Evolutionary conservation across 2,888 invertebrate genomes (phyloP), one percentile per base, ranked within the genome.

Genomic region (Chloroclystis v-ata): DNA sequence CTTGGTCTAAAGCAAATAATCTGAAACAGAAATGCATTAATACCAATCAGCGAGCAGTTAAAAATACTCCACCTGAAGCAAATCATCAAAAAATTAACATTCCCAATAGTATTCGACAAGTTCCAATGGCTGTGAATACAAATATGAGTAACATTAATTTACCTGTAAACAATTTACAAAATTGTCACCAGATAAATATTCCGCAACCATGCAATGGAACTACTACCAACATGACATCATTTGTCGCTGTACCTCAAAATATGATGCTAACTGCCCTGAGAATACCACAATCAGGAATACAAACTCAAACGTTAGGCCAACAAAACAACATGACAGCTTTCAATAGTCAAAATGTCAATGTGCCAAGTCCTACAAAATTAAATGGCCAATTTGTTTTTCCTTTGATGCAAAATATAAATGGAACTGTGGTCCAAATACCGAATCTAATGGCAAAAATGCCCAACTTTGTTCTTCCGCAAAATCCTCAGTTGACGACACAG

Each of bases 391-490:
- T 89, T 65, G 89, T 91, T 54, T 87, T 91, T 69, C 91, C 91
- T 1, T 77, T 91, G 35, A 75, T 91, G 72, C 91, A 91, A 59
- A 91, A 91, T 78, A 78, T 89, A 47, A 89, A 89, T 48, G 89
- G 89, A 48, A 75, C 88, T 33, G 84, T 91, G 50, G 90, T 91
- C 57, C 91, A 91, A 79, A 85, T 91, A 78, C 91, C 91, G 47
- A 90, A 90, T 65, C 69, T 91, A 47, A 82, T 91, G 76, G 82
- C 90, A 4, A 88, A 90, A 65, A 86, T 89, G 72, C 89, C 89
- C 37, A 90, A 90, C 69, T 89, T 78, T 55, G 79, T 88, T 44
- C 76, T 88, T 56, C 87, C 88, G 30, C 79, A 79, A 72, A 66
- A 73, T 49, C 54, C 81, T 51, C 78, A 87, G 60, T 49, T 83